A percentile compares a stretch with the other conserved stretches of the same genome.
phyloP scores from a whole-genome alignment of 2,113 vertebrate species.

The Oxygymnocypris stewartii region DNA sequence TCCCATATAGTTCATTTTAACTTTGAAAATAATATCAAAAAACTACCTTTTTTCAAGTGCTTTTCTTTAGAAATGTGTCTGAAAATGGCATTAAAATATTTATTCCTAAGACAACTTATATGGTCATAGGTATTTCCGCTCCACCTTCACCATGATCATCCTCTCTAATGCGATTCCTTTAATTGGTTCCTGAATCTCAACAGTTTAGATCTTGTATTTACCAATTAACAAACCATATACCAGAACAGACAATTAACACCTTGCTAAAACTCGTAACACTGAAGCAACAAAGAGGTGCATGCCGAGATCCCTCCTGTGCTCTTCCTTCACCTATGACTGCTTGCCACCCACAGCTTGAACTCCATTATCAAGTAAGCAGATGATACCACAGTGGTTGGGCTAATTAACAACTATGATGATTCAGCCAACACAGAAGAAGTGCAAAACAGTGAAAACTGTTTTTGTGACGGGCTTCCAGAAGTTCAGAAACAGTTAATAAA shows the following conservation, averaged over 20 bases:
- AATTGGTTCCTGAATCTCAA: background rate
- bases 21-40: background rate
- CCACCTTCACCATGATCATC: background rate
- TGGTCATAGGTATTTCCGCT: background rate
- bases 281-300: background rate
- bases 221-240: background rate
- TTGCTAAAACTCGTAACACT: background rate
- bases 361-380: conserved; percentile 16
- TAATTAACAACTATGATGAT: conserved; percentile 1
- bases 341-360: background rate
- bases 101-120: background rate
- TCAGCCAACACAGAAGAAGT: background rate
- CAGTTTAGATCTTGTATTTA: background rate
- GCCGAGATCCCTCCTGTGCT: conserved; percentile 3
- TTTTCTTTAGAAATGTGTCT: background rate
- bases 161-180: background rate
- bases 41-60: background rate
- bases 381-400: background rate
- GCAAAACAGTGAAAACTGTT: background rate
- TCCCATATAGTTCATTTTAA: background rate
- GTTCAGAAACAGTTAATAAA: background rate
- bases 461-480: background rate
- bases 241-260: conserved; percentile 1
- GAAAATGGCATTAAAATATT: background rate
- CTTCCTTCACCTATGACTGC: conserved; percentile 27